Base-by-base conservation (phyloP, 2,113 vertebrate genomes). In the Chaetodon trifascialis region DNA sequence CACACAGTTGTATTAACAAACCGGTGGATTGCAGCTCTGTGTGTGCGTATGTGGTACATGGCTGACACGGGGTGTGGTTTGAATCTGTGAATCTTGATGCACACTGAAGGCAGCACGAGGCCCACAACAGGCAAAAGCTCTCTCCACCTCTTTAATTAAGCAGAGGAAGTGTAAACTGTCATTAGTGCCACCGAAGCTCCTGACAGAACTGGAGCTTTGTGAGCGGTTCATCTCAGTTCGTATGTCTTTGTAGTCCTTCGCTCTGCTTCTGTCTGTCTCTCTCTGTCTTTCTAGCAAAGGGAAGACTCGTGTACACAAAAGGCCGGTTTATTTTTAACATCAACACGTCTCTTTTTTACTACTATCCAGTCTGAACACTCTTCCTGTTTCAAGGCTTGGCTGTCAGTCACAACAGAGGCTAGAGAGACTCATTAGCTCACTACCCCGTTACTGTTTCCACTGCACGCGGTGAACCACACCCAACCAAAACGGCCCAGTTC, bases 111-210 rank as follows among this genome's bases (percentile, higher is more conserved):
- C 46, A 25, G 51, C 79, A 36, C n/a, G 11, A 70, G 46, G 46
- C 34, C 34, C 15, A 34, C 55, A 88, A 92, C 85, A 86, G 78
- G 88, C 73, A 83, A 86, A 91, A 73, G 83, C 88, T 90, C 84
- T 88, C 66, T 62, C 38, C 0, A 11, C n/a, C 19, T 80, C 65
- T 80, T 85, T 83, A 73, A 86, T 86, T 59, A 85, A 75, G 73
- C 86, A 83, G 49, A 83, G 30, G 34, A 55, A 68, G 78, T 25
- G 75, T 67, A 52, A 89, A 76, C 44, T 44, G 83, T 75, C 74
- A 38, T 73, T 49, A 69, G 54, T 5, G 68, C 46, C 49, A 17
- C 15, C 14, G 1, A 30, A 55, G 58, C 72, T 74, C 38, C 2
- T 55, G 79, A 85, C 79, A 88, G 86, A 87, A 86, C 64, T 66